Evolutionary conservation across 2,797 vertebrate genomes (phyloP).

Genomic region (Ispidina picta): DNA sequence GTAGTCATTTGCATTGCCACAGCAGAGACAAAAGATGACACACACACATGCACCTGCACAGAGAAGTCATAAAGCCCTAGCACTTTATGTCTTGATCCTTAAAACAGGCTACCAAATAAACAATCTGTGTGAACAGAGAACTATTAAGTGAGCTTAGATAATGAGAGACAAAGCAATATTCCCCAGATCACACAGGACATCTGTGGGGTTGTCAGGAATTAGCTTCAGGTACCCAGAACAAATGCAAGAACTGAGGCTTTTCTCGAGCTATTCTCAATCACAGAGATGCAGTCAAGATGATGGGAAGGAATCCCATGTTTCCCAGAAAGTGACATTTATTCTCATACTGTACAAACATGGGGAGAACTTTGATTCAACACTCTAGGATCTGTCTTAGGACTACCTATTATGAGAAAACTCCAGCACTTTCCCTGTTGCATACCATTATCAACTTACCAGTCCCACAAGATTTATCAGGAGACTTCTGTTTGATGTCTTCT

Average conservation of each 20-base stretch:
- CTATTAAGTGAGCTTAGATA: not conserved
- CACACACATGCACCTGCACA: not conserved
- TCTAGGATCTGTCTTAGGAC: not conserved
- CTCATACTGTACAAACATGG: not conserved
- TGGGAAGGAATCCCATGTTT: not conserved
- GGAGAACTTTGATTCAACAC: not conserved
- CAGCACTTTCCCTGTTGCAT: not conserved
- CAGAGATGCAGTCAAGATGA: not conserved
- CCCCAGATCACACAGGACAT: not conserved
- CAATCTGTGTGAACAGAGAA: not conserved
- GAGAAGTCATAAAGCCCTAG: not conserved
- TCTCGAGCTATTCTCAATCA: not conserved
- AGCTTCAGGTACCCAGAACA: not conserved
- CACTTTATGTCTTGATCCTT: not conserved
- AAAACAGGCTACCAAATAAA: not conserved
- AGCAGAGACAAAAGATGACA: not conserved
- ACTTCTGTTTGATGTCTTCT: not conserved
- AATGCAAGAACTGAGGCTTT: not conserved
- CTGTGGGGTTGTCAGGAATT: not conserved
- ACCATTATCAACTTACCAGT: constrained; percentile 25
- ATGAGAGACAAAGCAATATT: not conserved
- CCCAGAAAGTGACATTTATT: not conserved
- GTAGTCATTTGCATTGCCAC: not conserved
- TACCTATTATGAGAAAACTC: not conserved
- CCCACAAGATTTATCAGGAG: not conserved